Conservation (phyloP, 2,888 invertebrate species). For the Diaprepes abbreviatus region DNA sequence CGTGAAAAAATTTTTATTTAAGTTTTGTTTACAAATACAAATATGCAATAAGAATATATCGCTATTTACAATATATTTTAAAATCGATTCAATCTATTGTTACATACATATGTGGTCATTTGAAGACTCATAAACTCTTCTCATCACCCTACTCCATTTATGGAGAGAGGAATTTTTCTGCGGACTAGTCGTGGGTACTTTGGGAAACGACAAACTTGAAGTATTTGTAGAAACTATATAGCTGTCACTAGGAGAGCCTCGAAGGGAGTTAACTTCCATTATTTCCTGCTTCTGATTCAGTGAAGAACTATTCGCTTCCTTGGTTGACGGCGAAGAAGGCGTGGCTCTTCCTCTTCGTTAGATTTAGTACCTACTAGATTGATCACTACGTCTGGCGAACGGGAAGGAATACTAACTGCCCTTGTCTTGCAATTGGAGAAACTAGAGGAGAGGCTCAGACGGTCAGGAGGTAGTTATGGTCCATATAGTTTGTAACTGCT, state of each 20-base stretch:
- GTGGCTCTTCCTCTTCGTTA: conserved; percentile 39
- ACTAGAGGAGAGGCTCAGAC: conserved; percentile 16
- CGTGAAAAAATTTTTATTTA: no score
- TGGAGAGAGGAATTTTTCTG: conserved; percentile 41
- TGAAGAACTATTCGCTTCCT: conserved; percentile 44
- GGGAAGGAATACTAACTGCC: conserved; percentile 28
- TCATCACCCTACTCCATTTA: conserved; percentile 15
- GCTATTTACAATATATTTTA: no score
- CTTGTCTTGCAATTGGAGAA: conserved; percentile 34
- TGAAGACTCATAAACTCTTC: conserved; percentile 24
- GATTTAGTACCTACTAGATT: conserved; percentile 38
- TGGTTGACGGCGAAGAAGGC: conserved; percentile 12
- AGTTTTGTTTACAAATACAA: no score
- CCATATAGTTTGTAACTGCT: conserved; percentile 63
- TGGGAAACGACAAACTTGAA: conserved; percentile 54
- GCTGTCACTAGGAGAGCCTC: conserved; percentile 33
- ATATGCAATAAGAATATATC: no score
- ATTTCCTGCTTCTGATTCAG: conserved; percentile 8
- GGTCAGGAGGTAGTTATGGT: conserved; percentile 63
- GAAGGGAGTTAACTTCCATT: neutral
- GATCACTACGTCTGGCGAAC: conserved; percentile 31
- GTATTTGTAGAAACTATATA: conserved; percentile 50
- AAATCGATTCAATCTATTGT: no score
- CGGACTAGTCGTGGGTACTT: conserved; percentile 29
- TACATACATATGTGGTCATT: no score